Evolutionary conservation across 2,113 vertebrate genomes (phyloP), one percentile per base, ranked within the genome.

Genomic region (Hemicordylus capensis): DNA sequence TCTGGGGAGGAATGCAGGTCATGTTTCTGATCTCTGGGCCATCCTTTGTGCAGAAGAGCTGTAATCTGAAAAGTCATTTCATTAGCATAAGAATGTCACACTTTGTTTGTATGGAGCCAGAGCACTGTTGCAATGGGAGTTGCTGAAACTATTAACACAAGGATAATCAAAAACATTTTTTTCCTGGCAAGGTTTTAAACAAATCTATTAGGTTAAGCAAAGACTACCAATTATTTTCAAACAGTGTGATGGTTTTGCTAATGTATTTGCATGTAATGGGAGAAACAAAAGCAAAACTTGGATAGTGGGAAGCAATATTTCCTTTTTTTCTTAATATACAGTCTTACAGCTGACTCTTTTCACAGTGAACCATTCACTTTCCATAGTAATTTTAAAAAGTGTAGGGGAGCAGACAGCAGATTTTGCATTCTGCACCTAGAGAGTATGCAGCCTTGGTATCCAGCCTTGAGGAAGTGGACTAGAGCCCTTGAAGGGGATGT

Each of bases 161-260:
- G 63, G 54, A 42, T 31, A 14, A 86, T 86, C 78, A 7, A 1
- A 44, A 31, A 90, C 86, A 86, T 59, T 85, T 80, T 82, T 75
- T 76, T 89, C 76, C 77, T 81, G 80, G 88, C 63, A 61, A 26
- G 90, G 74, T 82, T 14, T 31, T 87, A 80, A 92, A 83, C 58
- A 89, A 90, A 83, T 85, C 34, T 74, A 91, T 89, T 76, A 91
- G 83, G 74, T 83, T 83, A 85, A 92, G 85, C 76, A 91, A 93
- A 93, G 34, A 76, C 59, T 89, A 88, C 76, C 72, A 88, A 44
- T 77, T 78, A 76, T 78, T 90, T 44, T 90, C 73, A 51, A 72
- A 59, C 26, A 66, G 28, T 0, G 0, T 4, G 28, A 81, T 24
- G 59, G 5, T 81, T 89, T 88, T 64, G 59, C 4, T 24, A 83